These are phyloP conservation scores for Corythornis madagascariensis DNA, from an alignment of 2,113 vertebrate species.

Conservation along the genomic window DNA sequence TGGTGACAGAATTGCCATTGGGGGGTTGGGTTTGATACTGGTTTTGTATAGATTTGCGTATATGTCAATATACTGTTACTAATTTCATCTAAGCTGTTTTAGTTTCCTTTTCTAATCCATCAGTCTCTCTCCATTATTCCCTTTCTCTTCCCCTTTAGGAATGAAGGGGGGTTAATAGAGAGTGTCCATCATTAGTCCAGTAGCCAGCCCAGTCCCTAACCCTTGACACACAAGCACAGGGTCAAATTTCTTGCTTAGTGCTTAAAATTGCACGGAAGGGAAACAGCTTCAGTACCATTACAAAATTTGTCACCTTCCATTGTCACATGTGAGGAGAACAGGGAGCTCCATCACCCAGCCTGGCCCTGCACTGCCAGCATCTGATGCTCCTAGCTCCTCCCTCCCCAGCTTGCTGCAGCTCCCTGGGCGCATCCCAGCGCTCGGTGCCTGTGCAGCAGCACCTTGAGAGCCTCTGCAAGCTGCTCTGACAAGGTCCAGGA, in stretches of 20 bases:
- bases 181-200: too few relatives aligned
- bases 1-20: too few relatives aligned
- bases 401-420: neutral
- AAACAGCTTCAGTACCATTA: neutral
- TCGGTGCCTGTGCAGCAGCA: accelerated
- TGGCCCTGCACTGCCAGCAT: accelerated
- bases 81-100: too few relatives aligned
- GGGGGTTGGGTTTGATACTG: too few relatives aligned
- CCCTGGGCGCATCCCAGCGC: accelerated
- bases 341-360: neutral
- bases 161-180: too few relatives aligned
- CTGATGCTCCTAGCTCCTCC: accelerated
- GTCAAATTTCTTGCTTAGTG: neutral
- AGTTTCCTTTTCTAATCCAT: too few relatives aligned
- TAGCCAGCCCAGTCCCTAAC: too few relatives aligned
- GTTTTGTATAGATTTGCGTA: too few relatives aligned
- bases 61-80: too few relatives aligned
- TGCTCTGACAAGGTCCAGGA: accelerated
- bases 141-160: too few relatives aligned
- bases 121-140: too few relatives aligned
- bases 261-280: neutral
- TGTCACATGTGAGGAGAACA: neutral
- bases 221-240: too few relatives aligned
- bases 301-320: neutral
- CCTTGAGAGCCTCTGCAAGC: neutral